A percentile compares a stretch with the other conserved stretches of the same genome.
phyloP scores from a whole-genome alignment of 2,797 vertebrate species.

The Gephyroberyx darwinii region DNA sequence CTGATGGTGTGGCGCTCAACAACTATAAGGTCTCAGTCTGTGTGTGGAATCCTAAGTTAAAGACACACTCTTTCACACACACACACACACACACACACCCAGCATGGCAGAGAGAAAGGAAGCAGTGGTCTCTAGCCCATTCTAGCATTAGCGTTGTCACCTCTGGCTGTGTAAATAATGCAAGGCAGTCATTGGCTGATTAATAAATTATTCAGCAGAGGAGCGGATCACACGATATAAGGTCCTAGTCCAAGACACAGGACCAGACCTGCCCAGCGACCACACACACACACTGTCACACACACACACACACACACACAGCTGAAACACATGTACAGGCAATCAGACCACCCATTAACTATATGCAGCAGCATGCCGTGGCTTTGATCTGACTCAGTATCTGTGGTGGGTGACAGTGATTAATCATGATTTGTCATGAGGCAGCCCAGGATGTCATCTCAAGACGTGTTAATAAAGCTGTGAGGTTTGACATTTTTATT shows the following conservation, averaged over 20 bases:
- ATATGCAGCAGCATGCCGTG: slow-evolving; percentile 14
- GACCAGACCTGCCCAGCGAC: slow-evolving; percentile 38
- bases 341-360: slow-evolving; percentile 30
- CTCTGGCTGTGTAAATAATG: slow-evolving; percentile 87
- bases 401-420: slow-evolving; percentile 45
- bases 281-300: slow-evolving; percentile 33
- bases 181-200: slow-evolving; percentile 83
- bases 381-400: slow-evolving; percentile 57
- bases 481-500: slow-evolving; percentile 44
- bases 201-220: slow-evolving; percentile 85
- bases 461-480: slow-evolving; percentile 63
- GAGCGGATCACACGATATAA: slow-evolving; percentile 76
- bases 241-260: slow-evolving; percentile 62
- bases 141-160: slow-evolving; percentile 76
- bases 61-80: slow-evolving; percentile 1
- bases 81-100: slow-evolving; percentile 1
- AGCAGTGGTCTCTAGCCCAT: slow-evolving; percentile 30
- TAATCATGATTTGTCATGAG: slow-evolving; percentile 54
- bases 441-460: slow-evolving; percentile 36
- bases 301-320: slow-evolving; percentile 19
- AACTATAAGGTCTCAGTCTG: background rate
- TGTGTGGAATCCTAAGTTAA: too few relatives aligned
- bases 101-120: slow-evolving; percentile 18
- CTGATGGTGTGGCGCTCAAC: background rate
- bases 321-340: slow-evolving; percentile 3